Evolutionary conservation across 2,888 invertebrate genomes (phyloP).

Genomic region (Apamea crenata): DNA sequence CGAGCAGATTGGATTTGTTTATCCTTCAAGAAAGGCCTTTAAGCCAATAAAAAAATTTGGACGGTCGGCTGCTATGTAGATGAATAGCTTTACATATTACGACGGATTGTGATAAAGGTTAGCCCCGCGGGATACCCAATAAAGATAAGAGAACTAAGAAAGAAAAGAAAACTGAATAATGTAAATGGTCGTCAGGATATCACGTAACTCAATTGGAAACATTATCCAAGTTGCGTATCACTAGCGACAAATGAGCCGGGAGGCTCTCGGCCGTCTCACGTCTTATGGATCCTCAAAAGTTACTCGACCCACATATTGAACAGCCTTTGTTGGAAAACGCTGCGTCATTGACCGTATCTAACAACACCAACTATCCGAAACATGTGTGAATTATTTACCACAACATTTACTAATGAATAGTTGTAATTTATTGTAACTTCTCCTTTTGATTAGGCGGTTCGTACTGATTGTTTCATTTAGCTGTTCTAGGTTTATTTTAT

Average conservation of each 20-base stretch:
- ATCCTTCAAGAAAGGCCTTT: conserved; percentile 11
- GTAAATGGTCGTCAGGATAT: conserved; percentile 64
- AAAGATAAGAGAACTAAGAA: conserved; percentile 32
- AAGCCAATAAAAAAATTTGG: conserved; percentile 10
- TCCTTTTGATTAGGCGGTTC: not conserved
- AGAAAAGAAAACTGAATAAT: conserved; percentile 64
- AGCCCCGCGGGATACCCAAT: conserved; percentile 22
- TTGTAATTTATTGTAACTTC: conserved; percentile 8
- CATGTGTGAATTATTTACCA: conserved; percentile 48
- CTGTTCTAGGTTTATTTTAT: not conserved
- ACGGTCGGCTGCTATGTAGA: conserved; percentile 14
- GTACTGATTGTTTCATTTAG: conserved; percentile 7
- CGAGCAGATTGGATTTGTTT: not conserved
- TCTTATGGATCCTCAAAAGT: conserved; percentile 73
- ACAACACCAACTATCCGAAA: conserved; percentile 34
- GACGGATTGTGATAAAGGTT: conserved; percentile 20
- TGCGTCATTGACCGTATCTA: conserved; percentile 66
- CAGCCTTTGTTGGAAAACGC: conserved; percentile 67
- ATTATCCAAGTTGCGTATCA: conserved; percentile 71
- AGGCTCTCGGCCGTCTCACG: conserved; percentile 64
- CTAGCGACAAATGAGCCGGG: conserved; percentile 75
- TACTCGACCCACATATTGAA: conserved; percentile 73
- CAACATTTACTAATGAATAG: conserved; percentile 44
- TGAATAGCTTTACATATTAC: conserved; percentile 27
- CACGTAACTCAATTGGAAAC: conserved; percentile 67